Conservation (phyloP, 2,797 vertebrate genomes). For the Oreochromis grahami region DNA sequence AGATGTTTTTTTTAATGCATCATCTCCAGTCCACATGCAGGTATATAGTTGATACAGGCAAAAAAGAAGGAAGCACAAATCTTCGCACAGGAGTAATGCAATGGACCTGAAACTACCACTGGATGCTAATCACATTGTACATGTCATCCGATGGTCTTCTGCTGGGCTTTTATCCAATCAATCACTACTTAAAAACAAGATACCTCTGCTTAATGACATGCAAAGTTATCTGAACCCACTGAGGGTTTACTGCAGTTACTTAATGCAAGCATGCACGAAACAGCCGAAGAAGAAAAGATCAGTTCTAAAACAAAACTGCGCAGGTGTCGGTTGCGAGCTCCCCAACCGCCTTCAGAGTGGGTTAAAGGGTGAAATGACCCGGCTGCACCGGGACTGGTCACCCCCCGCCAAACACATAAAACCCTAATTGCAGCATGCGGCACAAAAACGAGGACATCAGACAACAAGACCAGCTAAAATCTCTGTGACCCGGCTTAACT, state of each 20-base stretch:
- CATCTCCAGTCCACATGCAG: slow-evolving; percentile 36
- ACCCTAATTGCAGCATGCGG: background rate
- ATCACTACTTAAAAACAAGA: background rate
- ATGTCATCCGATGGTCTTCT: background rate
- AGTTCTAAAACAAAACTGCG: background rate
- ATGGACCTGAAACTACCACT: background rate
- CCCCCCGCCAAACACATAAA: background rate
- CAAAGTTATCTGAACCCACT: background rate
- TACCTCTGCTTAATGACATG: background rate
- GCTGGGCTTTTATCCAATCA: background rate
- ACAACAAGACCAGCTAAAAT: slow-evolving; percentile 53
- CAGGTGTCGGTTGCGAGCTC: background rate
- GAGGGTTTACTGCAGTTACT: background rate
- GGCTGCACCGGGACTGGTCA: background rate
- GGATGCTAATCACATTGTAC: background rate
- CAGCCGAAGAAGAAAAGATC: background rate
- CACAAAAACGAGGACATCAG: slow-evolving; percentile 43
- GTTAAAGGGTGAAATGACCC: background rate
- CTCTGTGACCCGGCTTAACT: slow-evolving; percentile 67
- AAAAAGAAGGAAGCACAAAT: background rate
- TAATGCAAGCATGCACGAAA: background rate
- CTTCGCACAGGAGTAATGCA: background rate
- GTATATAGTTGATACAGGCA: background rate
- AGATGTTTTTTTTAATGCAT: slow-evolving; percentile 50
- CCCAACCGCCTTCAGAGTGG: background rate